These are phyloP conservation scores for Paraescarpia echinospica DNA, from an alignment of 1,140 invertebrate species.

Conservation along the genomic window DNA sequence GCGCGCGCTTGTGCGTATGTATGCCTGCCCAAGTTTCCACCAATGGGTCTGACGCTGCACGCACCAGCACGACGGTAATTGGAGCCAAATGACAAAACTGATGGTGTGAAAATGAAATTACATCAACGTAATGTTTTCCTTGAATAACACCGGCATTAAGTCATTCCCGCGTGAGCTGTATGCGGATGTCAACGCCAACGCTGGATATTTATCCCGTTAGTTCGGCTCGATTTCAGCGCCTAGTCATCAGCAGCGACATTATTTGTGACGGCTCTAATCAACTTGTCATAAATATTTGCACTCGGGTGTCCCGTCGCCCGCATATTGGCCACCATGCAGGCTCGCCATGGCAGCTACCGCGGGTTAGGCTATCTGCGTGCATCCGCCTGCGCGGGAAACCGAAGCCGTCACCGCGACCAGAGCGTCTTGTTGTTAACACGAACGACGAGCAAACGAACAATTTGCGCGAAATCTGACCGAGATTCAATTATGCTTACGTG, in stretches of 20 bases:
- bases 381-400: neutral
- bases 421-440: neutral
- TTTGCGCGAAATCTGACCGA: neutral
- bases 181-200: neutral
- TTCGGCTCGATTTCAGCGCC: neutral
- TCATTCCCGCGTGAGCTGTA: neutral
- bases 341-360: neutral
- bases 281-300: constrained; percentile 3
- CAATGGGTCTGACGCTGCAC: neutral
- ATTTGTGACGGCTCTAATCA: constrained; percentile 13
- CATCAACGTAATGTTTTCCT: neutral
- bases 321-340: neutral
- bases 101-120: constrained; percentile 6
- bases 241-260: constrained; percentile 9
- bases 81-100: neutral
- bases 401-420: neutral
- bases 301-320: neutral
- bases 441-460: neutral
- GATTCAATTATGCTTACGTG: neutral
- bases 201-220: neutral
- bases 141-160: neutral
- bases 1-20: neutral
- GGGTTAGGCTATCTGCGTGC: neutral
- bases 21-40: neutral
- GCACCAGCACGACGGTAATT: neutral